Evolutionary conservation across 2,888 invertebrate species (phyloP), one percentile per base, ranked within the genome.

Genomic region (Anthophora plumipes): DNA sequence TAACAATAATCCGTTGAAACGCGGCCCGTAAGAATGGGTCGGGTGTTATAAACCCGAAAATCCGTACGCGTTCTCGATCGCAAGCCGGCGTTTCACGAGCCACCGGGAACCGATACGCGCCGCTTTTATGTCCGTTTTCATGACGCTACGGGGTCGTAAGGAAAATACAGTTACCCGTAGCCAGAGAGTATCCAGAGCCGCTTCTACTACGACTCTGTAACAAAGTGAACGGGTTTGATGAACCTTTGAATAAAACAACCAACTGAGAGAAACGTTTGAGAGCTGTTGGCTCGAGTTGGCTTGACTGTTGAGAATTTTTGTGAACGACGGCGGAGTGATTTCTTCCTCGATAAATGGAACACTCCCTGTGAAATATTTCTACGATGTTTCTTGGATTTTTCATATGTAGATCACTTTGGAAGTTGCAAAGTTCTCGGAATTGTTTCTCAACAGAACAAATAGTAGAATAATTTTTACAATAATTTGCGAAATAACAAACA

Each of bases 71-170:
- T 60, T 66, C 77, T 20, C 74, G 74, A 60, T 72, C 72, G 60
- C 43, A 31, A n/a, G 54, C 20, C 50, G 0, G 14, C 8, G 59
- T 77, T 79, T 79, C 68, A 61, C 71, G 68, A 68, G 67, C 71
- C 80, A 68, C 41, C 46, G 70, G 43, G 52, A 73, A 72, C 78
- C 75, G 82, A 82, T 84, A 82, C 82, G 67, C 50, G 20, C 20
- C 57, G 66, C 64, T 85, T 31, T 85, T 84, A 84, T 78, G 80
- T 72, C 48, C 77, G 71, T 55, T 75, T 82, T 74, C 74, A 82
- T 73, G 67, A 63, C 67, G 70, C 64, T 63, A 61, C 67, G 66
- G 31, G 70, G 72, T 84, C 83, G 85, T 83, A 84, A 77, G 84
- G 75, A 80, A 83, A 77, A 85, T 77, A 80, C 71, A 75, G 63